A percentile compares a stretch with the other conserved stretches of the same genome.
Conservation (phyloP, 2,113 vertebrate genomes). For the Carlito syrichta region DNA sequence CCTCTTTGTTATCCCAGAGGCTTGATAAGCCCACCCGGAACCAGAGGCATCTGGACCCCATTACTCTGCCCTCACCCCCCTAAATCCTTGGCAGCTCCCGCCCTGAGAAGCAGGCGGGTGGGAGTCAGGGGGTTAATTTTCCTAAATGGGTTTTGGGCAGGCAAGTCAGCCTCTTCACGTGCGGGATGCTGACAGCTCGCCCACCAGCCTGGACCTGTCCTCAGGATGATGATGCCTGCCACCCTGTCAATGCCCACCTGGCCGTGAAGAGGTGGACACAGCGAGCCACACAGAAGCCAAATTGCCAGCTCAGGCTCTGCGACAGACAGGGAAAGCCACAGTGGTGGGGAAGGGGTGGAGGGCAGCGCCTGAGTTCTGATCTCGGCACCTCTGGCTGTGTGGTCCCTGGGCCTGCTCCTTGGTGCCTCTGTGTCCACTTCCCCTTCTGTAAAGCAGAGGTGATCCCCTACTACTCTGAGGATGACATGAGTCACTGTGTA, state of each 20-base stretch:
- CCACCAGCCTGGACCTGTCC: background rate
- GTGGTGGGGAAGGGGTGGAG: no score
- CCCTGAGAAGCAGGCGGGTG: conserved; percentile 74
- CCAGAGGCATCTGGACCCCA: conserved; percentile 83
- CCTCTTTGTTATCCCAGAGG: conserved; percentile 75
- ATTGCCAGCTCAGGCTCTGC: background rate
- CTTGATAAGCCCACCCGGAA: conserved; percentile 83
- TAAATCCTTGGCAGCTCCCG: conserved; percentile 69
- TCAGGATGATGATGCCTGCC: background rate
- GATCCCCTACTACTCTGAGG: accelerated
- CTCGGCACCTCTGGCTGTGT: accelerated
- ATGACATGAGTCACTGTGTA: accelerated
- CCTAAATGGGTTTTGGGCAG: conserved; percentile 77
- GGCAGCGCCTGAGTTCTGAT: background rate
- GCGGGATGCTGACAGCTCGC: conserved; percentile 49
- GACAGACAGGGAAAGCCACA: no score
- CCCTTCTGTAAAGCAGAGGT: no score
- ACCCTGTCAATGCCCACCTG: no score
- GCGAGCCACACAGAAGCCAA: accelerated
- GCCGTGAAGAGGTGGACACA: accelerated
- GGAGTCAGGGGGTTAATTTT: conserved; percentile 74
- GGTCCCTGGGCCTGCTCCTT: background rate
- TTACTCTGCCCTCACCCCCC: conserved; percentile 80
- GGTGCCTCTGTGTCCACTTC: background rate
- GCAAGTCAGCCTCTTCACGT: conserved; percentile 56